Conservation (phyloP, 2,797 vertebrate species). For the Corythornis leucogaster region DNA sequence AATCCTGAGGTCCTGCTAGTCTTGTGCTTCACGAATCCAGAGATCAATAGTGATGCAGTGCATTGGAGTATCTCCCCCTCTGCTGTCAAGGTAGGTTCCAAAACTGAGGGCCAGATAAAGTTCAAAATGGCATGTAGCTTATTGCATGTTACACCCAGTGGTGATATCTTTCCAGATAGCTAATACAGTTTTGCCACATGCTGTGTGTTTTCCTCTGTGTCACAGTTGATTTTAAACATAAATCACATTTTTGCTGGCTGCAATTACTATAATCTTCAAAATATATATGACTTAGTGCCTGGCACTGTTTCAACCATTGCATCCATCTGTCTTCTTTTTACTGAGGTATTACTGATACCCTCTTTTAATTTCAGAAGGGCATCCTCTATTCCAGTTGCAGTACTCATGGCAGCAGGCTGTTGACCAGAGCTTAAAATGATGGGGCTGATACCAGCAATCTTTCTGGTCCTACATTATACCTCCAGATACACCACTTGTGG, state of each 20-base stretch:
- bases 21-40: neutral
- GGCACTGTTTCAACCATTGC: neutral
- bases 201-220: neutral
- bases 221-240: neutral
- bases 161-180: neutral
- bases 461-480: neutral
- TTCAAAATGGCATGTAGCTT: neutral
- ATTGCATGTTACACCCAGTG: neutral
- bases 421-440: neutral
- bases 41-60: rapidly evolving
- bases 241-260: neutral
- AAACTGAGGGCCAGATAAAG: neutral
- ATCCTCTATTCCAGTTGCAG: neutral
- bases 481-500: neutral
- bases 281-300: neutral
- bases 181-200: neutral
- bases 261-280: neutral
- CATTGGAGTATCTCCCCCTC: neutral
- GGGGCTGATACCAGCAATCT: neutral
- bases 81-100: neutral
- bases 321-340: neutral
- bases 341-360: neutral
- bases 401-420: neutral
- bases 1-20: rapidly evolving
- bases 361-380: neutral